Base-by-base conservation (phyloP, 2,113 vertebrate genomes). In the Microcebus jonahi region DNA sequence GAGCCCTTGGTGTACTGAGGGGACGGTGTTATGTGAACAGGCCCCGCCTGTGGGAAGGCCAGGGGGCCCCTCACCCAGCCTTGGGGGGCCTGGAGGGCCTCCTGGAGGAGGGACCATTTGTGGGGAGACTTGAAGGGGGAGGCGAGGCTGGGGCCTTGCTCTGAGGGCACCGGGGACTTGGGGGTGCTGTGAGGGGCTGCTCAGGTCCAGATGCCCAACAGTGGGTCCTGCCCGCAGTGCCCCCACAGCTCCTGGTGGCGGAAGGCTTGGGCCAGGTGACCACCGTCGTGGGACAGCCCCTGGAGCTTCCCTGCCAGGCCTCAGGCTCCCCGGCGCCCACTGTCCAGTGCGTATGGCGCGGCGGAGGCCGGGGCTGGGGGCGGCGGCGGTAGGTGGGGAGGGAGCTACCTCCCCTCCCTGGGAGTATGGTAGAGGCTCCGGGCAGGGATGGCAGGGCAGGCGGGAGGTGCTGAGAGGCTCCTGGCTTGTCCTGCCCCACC, bases 221-320 rank as follows among this genome's bases (percentile, higher is more conserved):
- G 27, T 57, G 34, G 73, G 3, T 50, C 76, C 45, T 27, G 15
- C 55, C 92, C 0, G 0, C 95, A 99, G 99, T 90, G 59, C 97
- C 98, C 4, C 98, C 98, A 0, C 97, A 96, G 97, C 70, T 99
- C 71, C 93, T 98, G 96, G 98, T 98, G 2, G 97, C 97, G 10
- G 98, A 98, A 80, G 98, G 98, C 13, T 73, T 97, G 84, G 97
- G 97, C 2, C 98, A 95, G 39, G 95, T 99, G 97, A 97, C 84
- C 0, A 94, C 97, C 4, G 50, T 97, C 0, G 65, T 92, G 89
- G 98, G 98, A 2, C 87, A 97, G 11, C 96, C 98, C 53, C 95
- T 99, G 97, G 97, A 98, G 42, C 98, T 99, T 21, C 83, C 9
- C 18, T 99, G 99, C 34, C 97, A 36, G 13, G 96, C 98, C 57